Evolutionary conservation across 1,140 invertebrate genomes (phyloP), one percentile per base, ranked within the genome.

Genomic region (Pseudomyrmex dendroicus): DNA sequence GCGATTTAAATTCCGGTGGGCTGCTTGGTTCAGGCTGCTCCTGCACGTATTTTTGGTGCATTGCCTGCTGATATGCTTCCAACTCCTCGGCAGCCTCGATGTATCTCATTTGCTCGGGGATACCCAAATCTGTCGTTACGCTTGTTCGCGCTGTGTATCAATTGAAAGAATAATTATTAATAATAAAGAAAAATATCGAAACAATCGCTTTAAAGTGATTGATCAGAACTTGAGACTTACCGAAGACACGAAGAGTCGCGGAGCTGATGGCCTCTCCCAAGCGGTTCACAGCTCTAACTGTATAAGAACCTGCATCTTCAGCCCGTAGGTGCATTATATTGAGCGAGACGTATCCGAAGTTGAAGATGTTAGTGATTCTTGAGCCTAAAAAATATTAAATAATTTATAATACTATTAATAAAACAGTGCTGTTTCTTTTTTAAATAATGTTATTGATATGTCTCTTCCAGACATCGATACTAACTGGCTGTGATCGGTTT

Each of bases 311-410:
- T 89, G 97, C 96, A 96, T 99, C 98, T 96, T 98, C 98, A 95
- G 96, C 96, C 94, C 98, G 97, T 95, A 99, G 96, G 96, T 99
- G 98, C 96, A 99, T 96, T 93, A 99, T 99, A 95, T 99, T 99
- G 87, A 99, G 96, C 94, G 98, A 98, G 94, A 99, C 98, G 95
- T 99, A 99, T 93, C 98, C 98, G 96, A 99, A 99, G 95, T 99
- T 99, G 96, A 98, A 98, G 94, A 98, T 98, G 91, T 98, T 98
- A 90, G 97, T 98, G 93, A 99, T 99, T 95, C 98, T 96, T 92
- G 98, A 98, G 94, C 96, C 96, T 96, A 85, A 25, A 90, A 61
- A 2, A 3, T 17, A 66, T 15, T 2, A 57, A 66, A 20, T n/a
- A 72, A 74, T 57, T 15, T 62, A 77, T 57, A 35, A 35, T 35